phyloP scores from a whole-genome alignment of 2,888 invertebrate species.

The Oithona nana region DNA sequence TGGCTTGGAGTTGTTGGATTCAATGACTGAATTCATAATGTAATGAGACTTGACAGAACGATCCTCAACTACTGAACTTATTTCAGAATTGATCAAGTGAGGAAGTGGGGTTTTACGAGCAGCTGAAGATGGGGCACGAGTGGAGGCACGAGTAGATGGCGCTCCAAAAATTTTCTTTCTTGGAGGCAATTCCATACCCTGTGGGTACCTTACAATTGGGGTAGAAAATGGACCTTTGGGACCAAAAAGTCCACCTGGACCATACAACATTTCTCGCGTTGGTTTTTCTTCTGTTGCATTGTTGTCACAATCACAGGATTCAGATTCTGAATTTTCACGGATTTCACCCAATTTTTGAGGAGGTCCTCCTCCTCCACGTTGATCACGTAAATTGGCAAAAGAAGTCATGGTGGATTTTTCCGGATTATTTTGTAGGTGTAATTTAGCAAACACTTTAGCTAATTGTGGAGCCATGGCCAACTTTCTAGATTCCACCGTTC shows the following conservation, averaged over 20 bases:
- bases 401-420: background rate
- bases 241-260: conserved; percentile 10
- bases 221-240: conserved; percentile 10
- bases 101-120: too few species aligned
- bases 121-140: background rate
- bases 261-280: conserved; percentile 2
- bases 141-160: too few species aligned
- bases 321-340: background rate
- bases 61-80: background rate
- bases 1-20: background rate
- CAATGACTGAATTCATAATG: background rate
- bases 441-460: background rate
- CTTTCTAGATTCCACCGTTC: background rate
- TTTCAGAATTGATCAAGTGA: background rate
- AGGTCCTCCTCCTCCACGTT: background rate
- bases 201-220: conserved; percentile 6
- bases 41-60: conserved; percentile 4
- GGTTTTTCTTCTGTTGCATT: background rate
- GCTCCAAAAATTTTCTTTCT: too few species aligned
- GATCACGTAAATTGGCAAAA: background rate
- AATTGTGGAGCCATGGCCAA: background rate
- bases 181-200: background rate
- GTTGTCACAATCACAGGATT: background rate
- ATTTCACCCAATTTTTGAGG: background rate
- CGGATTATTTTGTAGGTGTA: too few species aligned